These are phyloP conservation scores for Poecilus cupreus DNA, from an alignment of 2,888 invertebrate species.

Conservation along the genomic window DNA sequence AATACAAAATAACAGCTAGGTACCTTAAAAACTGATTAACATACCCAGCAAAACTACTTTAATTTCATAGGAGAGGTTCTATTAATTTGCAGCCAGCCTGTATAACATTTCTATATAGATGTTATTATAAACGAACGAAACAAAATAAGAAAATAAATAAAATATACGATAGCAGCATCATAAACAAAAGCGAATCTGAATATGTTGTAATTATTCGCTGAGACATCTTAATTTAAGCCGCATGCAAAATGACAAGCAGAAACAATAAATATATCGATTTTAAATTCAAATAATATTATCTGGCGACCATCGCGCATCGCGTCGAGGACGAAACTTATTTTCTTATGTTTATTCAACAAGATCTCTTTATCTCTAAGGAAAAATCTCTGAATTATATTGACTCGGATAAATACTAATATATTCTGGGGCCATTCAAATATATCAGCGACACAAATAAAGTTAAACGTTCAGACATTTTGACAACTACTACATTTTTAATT, in stretches of 20 bases:
- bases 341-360: slow-evolving; percentile 42
- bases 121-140: too few species aligned
- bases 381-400: slow-evolving; percentile 39
- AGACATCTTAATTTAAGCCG: slow-evolving; percentile 54
- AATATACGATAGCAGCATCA: neutral
- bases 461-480: neutral
- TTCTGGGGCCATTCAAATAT: neutral
- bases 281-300: slow-evolving; percentile 38
- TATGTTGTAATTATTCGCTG: slow-evolving; percentile 29
- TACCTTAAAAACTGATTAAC: too few species aligned
- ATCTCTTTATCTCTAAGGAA: slow-evolving; percentile 17
- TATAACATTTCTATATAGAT: too few species aligned
- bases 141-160: neutral
- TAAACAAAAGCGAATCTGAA: slow-evolving; percentile 21
- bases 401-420: slow-evolving; percentile 3
- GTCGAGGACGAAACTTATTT: slow-evolving; percentile 16
- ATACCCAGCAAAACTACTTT: too few species aligned
- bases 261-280: slow-evolving; percentile 58
- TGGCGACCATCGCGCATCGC: neutral
- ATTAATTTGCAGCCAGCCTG: too few species aligned
- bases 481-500: too few species aligned
- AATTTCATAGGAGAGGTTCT: too few species aligned
- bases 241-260: slow-evolving; percentile 44
- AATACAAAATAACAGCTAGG: too few species aligned
- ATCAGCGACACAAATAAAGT: neutral